Base-by-base conservation (phyloP, 1,140 invertebrate species). In the Diorhabda carinulata region DNA sequence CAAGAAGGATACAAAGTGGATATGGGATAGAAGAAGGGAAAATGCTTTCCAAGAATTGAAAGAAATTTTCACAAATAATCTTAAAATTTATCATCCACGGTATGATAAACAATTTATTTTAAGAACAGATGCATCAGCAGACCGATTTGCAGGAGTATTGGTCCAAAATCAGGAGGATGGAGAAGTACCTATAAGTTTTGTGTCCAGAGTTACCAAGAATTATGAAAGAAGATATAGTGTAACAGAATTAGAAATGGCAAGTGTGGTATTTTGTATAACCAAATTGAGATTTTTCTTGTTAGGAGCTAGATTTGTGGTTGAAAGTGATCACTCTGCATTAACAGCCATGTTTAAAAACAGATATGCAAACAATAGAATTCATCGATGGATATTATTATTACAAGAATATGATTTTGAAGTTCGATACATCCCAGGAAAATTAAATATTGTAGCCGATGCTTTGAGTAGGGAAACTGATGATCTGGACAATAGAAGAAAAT, bases 1-100 rank as follows among this genome's bases (percentile, higher is more conserved):
- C 4, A 70, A 72, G 64, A 70, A 64, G 5, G 64, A 72, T 43
- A 10, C 44, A 4, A 62, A 62, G 10, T 62, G 61, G 61, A 62
- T n/a, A 62, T 62, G 61, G 61, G 43, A 7, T 9, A 44, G n/a
- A 43, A 4, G 43, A 42, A 41, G 44, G 44, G 41, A 62, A 43
- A 42, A 43, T 9, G 61, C 61, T 42, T 62, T 62, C 3, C n/a
- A 42, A 5, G 4, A 62, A 43, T 43, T 43, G 3, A 43, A 62
- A 62, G 8, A 62, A 43, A 43, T 62, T 9, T 43, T 62, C 25
- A 9, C 44, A 3, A 44, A 62, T 6, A 62, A 62, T 62, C 25
- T 62, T 9, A 43, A 62, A 62, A 43, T 43, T 43, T 62, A 62
- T 8, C 61, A 62, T 43, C 61, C 61, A 43, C 7, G 44, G 7